Evolutionary conservation across 2,888 invertebrate species (phyloP).

Genomic region (Thumatha senex): DNA sequence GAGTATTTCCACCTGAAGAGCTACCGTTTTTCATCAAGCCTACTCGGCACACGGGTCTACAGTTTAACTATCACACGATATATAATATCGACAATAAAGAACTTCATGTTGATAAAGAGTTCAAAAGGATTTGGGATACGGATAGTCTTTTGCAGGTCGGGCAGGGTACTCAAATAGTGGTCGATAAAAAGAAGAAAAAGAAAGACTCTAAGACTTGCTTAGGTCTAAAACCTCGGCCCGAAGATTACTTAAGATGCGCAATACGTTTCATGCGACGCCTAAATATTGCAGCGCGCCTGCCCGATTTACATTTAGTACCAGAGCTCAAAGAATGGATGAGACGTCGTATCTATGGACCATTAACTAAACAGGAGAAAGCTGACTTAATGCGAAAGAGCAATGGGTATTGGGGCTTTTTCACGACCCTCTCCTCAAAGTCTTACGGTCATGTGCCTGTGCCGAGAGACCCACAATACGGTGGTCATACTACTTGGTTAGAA

Average conservation of each 20-base stretch:
- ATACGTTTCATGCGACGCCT: slow-evolving; percentile 51
- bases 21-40: slow-evolving; percentile 65
- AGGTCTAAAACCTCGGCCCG: slow-evolving; percentile 53
- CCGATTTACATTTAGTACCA: slow-evolving; percentile 65
- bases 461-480: slow-evolving; percentile 43
- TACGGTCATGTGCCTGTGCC: slow-evolving; percentile 54
- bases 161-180: slow-evolving; percentile 37
- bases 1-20: slow-evolving; percentile 56
- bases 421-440: slow-evolving; percentile 42
- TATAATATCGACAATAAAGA: slow-evolving; percentile 59
- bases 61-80: slow-evolving; percentile 67
- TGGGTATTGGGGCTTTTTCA: slow-evolving; percentile 54
- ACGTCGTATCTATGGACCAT: slow-evolving; percentile 58
- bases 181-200: slow-evolving; percentile 47
- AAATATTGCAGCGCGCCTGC: slow-evolving; percentile 67
- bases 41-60: slow-evolving; percentile 43
- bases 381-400: slow-evolving; percentile 49
- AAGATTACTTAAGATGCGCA: slow-evolving; percentile 68
- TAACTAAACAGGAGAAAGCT: slow-evolving; percentile 39
- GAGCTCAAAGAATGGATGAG: slow-evolving; percentile 76
- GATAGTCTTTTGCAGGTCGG: slow-evolving; percentile 61
- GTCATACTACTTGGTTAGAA: slow-evolving; percentile 56
- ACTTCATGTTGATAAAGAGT: slow-evolving; percentile 57
- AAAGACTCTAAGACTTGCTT: slow-evolving; percentile 52
- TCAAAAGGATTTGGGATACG: slow-evolving; percentile 66